Base-by-base conservation (phyloP, 2,797 vertebrate species). In the Clarias laeviceps region DNA sequence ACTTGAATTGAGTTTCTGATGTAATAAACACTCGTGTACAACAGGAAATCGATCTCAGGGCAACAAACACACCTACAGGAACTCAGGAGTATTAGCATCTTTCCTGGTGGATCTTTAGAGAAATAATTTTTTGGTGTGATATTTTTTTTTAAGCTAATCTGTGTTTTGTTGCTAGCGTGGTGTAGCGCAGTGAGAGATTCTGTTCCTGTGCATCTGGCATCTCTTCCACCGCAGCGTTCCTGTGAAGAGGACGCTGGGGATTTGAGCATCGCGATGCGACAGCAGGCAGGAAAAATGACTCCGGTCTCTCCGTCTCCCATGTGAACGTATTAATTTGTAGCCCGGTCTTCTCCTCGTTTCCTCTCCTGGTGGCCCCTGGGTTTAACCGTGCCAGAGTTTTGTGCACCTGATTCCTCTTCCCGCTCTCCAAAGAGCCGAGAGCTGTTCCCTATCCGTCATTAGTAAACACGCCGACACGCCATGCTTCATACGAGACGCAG, bases 401-500 rank as follows among this genome's bases (percentile, higher is more conserved):
- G 78, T 91, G 88, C 93, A 93, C 92, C 93, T 91, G 92, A 93
- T 92, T 94, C 92, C 87, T 91, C 88, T 84, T 87, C 86, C 88
- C 29, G n/a, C 87, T 93, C 93, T 93, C 92, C 89, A 79, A 92
- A 94, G 92, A 93, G 91, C 76, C 56, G 32, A 56, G 57, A 82
- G 5, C 74, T 89, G 89, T 92, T 90, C 91, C 92, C 92, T 90
- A 93, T 95, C 95, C 94, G 94, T 94, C 94, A 93, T 93, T 93
- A 93, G 92, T 92, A 94, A 93, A 93, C 91, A 94, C 91, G 89
- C 92, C 90, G 89, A 91, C 85, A 85, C 87, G 87, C 89, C 82
- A 85, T 84, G 86, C 86, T 88, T 83, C 84, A 88, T 87, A 70
- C 82, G 65, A 82, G 84, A 81, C 54, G 73, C 86, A 40, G 88